phyloP scores from a whole-genome alignment of 2,113 vertebrate species.

The Amblyopsis rosae region DNA sequence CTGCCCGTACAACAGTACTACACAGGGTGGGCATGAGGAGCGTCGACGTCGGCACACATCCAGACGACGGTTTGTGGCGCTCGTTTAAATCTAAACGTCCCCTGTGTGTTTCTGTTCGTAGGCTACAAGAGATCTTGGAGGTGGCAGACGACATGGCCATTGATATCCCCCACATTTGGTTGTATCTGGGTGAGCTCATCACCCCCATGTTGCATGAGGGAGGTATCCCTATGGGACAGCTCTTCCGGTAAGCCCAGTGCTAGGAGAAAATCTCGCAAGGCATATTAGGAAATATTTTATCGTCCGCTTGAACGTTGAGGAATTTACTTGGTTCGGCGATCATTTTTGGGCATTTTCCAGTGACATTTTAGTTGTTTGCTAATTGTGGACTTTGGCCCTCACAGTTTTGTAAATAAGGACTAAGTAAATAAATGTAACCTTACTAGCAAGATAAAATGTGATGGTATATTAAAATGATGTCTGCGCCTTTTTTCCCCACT shows the following conservation, averaged over 20 bases:
- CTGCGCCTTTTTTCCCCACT: slow-evolving; percentile 13
- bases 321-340: background rate
- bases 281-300: background rate
- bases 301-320: background rate
- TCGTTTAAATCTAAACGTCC: background rate
- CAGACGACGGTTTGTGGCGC: background rate
- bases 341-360: background rate
- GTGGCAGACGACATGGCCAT: slow-evolving; percentile 93
- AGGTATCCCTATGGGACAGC: slow-evolving; percentile 88
- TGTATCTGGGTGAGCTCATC: slow-evolving; percentile 91
- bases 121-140: slow-evolving; percentile 90
- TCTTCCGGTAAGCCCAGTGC: slow-evolving; percentile 85
- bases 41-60: no score
- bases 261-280: background rate
- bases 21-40: slow-evolving; percentile 82
- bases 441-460: background rate
- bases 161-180: slow-evolving; percentile 97
- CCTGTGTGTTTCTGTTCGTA: slow-evolving; percentile 45
- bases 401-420: background rate
- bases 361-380: background rate
- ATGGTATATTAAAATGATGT: background rate
- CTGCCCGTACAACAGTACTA: slow-evolving; percentile 88
- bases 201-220: slow-evolving; percentile 89
- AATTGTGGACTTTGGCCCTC: background rate
- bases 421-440: background rate